Base-by-base conservation (phyloP, 2,888 invertebrate species). In the Scaptomyza cyrtandrae region DNA sequence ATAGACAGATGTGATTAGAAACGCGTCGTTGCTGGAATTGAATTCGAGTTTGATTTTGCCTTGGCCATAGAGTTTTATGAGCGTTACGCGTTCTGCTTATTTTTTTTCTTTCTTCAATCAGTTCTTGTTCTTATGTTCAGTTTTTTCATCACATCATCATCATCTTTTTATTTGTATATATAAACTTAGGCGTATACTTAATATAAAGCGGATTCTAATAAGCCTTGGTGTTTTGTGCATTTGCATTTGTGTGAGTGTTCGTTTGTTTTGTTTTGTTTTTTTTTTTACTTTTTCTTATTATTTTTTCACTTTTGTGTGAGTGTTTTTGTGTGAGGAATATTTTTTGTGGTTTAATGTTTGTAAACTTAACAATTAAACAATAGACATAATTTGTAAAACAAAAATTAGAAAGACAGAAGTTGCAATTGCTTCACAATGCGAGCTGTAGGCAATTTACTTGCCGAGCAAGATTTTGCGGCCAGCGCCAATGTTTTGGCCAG, bases 401-500 rank as follows among this genome's bases (percentile, higher is more conserved):
- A 44, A 50, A 43, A 48, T 50, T 53, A 62, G 56, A 62, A 57
- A 64, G 60, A 75, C 54, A 66, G 14, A 44, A 44, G 57, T 37
- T 50, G 54, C 59, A 44, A 59, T 35, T 50, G 59, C 57, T 64
- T 44, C 29, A 48, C 27, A 50, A 35, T 16, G 39, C 33, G 35
- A 39, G 44, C 50, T n/a, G 37, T 41, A 50, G 49, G 44, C 52
- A 57, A 4, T 80, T 95, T 95, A 97, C 95, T 98, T 97, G 94
- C 97, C 97, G 91, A 97, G 94, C 90, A 98, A 94, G 93, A 97
- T 97, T 93, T 97, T 97, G 91, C 97, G 96, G 86, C 96, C 95
- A 78, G 97, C 97, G 74, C 98, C 98, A 66, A 98, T 94, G 93
- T 96, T 98, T 92, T 95, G 95, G 31, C 98, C 98, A 31, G 97